Conservation (phyloP, 2,888 invertebrate genomes). For the Protophormia terraenovae region DNA sequence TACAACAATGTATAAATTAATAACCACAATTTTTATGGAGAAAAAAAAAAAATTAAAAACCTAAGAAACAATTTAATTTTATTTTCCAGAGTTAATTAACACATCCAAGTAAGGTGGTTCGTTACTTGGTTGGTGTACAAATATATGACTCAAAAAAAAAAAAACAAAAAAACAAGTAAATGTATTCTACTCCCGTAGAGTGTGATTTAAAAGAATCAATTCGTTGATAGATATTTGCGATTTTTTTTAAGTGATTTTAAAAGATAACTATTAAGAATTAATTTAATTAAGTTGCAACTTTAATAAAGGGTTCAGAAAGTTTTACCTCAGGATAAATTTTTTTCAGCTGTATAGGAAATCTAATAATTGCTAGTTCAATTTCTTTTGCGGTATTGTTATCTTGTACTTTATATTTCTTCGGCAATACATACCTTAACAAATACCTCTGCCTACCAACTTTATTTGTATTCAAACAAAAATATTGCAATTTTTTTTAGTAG, state of each 20-base stretch:
- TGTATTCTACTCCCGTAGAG: conserved; percentile 15
- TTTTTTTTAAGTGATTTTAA: neutral
- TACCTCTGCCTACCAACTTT: neutral
- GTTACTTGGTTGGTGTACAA: too few species aligned
- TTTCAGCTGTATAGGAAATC: too few species aligned
- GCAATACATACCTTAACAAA: neutral
- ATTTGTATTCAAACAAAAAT: neutral
- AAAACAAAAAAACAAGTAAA: conserved; percentile 26
- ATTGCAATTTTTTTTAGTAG: neutral
- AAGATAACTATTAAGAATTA: too few species aligned
- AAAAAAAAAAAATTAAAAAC: neutral
- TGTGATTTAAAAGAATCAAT: neutral
- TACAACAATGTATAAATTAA: conserved; percentile 45
- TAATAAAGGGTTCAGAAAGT: too few species aligned
- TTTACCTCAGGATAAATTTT: too few species aligned
- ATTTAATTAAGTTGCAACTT: too few species aligned
- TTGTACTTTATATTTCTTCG: too few species aligned
- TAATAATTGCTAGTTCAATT: too few species aligned
- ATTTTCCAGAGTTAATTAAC: conserved; percentile 46
- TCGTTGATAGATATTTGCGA: too few species aligned
- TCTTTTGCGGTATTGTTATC: too few species aligned
- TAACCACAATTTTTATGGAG: neutral
- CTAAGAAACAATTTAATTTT: conserved; percentile 43
- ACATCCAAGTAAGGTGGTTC: conserved; percentile 32
- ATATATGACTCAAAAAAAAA: conserved; percentile 3